These are phyloP conservation scores for Chionis minor DNA, from an alignment of 2,113 vertebrate species.

Conservation along the genomic window DNA sequence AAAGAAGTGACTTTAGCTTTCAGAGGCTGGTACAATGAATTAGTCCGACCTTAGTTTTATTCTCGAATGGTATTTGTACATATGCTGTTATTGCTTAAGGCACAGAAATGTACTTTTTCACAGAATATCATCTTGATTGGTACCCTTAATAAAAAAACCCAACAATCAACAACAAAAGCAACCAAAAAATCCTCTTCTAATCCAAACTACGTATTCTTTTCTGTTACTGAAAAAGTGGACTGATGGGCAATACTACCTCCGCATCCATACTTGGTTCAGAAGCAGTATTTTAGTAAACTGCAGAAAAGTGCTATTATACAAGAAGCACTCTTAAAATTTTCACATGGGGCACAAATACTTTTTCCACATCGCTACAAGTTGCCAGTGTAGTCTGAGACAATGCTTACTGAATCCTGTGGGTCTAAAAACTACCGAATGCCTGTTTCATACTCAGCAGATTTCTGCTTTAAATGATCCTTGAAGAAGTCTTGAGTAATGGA, in stretches of 20 bases:
- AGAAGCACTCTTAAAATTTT: not conserved
- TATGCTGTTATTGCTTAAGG: not conserved
- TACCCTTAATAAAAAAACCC: not conserved
- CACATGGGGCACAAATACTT: not conserved
- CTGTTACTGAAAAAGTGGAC: not conserved
- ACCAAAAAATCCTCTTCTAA: not conserved
- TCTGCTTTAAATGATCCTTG: not conserved
- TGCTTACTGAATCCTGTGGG: not conserved
- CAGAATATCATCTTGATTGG: not conserved
- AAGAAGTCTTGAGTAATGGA: not conserved
- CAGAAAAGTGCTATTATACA: not conserved
- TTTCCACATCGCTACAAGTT: not conserved
- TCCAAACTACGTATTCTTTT: not conserved
- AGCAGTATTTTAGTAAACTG: not conserved
- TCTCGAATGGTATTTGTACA: not conserved
- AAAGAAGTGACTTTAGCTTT: not conserved
- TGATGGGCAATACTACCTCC: not conserved
- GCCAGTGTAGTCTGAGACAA: not conserved
- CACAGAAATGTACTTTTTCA: not conserved
- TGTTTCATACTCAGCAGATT: not conserved
- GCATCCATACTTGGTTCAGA: not conserved
- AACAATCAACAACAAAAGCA: not conserved
- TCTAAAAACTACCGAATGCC: not conserved
- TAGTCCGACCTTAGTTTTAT: not conserved
- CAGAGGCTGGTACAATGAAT: not conserved